Evolutionary conservation across 2,888 invertebrate species (phyloP), one percentile per base, ranked within the genome.

Genomic region (Eristalis intricaria): DNA sequence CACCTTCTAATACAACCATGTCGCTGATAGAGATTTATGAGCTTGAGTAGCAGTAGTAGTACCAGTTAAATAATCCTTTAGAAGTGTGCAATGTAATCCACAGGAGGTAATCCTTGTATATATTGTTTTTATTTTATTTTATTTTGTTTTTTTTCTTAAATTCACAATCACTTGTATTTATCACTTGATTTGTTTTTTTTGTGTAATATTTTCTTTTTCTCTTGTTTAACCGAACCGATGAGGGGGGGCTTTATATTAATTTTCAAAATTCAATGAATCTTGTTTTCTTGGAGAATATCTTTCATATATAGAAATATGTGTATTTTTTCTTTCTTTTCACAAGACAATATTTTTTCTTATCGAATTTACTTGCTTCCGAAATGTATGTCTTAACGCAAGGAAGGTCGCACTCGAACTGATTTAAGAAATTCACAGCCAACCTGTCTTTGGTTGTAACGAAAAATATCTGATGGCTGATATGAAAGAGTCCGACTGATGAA

Each of bases 1-100:
- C 96, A 94, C 97, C 96, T 95, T 97, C 97, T 94, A 97, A 95
- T 93, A 97, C 97, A 94, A 97, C 97, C 97, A 97, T 97, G 83
- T 89, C 65, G 73, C 70, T 78, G 74, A 82, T 65, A 81, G 76
- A 85, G 68, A 85, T 78, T 85, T 65, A 63, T 86, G 64, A 50
- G 65, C 56, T 56, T 60, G 26, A 81, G 68, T 69, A 69, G 74
- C 64, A 75, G 70, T 68, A 38, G 69, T 76, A 74, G 75, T 82
- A 82, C 64, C 60, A 70, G 73, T 61, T 71, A 78, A 38, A 35
- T 86, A 83, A 86, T 86, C 86, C 86, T 71, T 86, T 61, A 68
- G 32, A 56, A 64, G 40, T 26, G 50, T 11, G 63, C 50, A 83
- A 66, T 32, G 32, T 84, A 84, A 84, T 79, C 79, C 79, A 84